Conservation (phyloP, 35 echinoderm and acorn worm genomes). For the Strongylocentrotus purpuratus region DNA sequence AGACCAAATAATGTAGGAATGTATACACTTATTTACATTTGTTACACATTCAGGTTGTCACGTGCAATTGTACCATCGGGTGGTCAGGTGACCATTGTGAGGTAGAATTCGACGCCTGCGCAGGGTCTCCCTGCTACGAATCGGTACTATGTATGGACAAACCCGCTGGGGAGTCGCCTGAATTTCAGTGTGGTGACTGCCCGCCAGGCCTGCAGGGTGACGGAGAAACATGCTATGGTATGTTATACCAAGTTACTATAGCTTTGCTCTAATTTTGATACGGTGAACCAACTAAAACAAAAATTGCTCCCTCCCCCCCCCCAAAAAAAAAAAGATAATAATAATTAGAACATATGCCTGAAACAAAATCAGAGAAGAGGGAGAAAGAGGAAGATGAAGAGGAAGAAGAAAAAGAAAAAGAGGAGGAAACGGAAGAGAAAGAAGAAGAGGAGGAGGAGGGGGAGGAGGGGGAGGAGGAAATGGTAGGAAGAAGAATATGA, state of each 20-base stretch:
- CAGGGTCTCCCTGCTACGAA: neutral
- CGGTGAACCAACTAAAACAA: too few species aligned
- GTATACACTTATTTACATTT: neutral
- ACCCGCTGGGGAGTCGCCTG: neutral
- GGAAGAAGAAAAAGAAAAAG: too few species aligned
- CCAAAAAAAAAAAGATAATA: too few species aligned
- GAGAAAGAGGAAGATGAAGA: too few species aligned
- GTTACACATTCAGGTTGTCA: neutral
- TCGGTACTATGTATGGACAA: neutral
- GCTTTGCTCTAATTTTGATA: neutral
- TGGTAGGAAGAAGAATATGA: too few species aligned
- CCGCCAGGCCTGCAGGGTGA: neutral
- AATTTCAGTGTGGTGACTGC: neutral
- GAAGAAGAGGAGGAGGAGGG: too few species aligned
- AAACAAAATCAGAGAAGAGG: too few species aligned
- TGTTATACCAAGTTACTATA: neutral
- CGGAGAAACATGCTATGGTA: neutral
- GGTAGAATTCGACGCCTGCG: neutral
- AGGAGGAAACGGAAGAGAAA: too few species aligned
- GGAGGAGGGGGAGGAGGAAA: too few species aligned
- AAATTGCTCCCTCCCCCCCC: too few species aligned
- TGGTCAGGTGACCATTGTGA: conserved; percentile 4
- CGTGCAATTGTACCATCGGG: neutral
- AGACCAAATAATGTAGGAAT: too few species aligned
- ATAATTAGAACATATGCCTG: too few species aligned